Base-by-base conservation (phyloP, 2,888 invertebrate genomes). In the Pinctada fucata region DNA sequence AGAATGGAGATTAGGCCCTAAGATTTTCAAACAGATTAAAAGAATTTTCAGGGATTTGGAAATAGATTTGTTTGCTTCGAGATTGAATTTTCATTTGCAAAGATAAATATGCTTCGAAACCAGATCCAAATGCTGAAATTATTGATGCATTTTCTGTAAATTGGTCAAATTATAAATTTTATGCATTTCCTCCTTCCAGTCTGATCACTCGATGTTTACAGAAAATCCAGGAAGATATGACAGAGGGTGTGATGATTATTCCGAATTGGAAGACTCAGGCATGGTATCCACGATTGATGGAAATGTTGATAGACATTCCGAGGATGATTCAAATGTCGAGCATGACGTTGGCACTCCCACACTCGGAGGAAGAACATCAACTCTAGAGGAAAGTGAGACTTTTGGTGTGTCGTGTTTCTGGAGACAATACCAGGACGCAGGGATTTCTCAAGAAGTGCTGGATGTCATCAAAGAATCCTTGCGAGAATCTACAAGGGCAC, bases 171-270 rank as follows among this genome's bases (percentile, higher is more conserved):
- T 51, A 69, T 49, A 66, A 68, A 71, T 64, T 16, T 64, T 75
- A 82, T 79, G n/a, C 76, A 65, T 82, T 82, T 68, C 79, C 79
- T 70, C 82, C 81, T 82, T 84, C 81, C 82, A 82, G 80, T 81
- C 47, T 83, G 8, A 16, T 84, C 8, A 71, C 68, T 10, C 65
- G 79, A 49, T 71, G 72, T 52, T 47, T 83, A 45, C 79, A 76
- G 74, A 83, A 81, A 65, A 70, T 81, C 47, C 52, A 48, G n/a
- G 16, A 50, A 16, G 78, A 78, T 68, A 50, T 70, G n/a, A 51
- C 66, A 71, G 52, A 71, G 45, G 8, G 50, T 16, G 51, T 75
- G 31, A 45, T 74, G 5, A 58, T 79, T 5, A 58, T 66, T 71
- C 78, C 78, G 64, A 48, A 73, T 58, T 79, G 75, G 74, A 48